Conservation (phyloP, 2,113 vertebrate species). For the Solenodon paradoxus region DNA sequence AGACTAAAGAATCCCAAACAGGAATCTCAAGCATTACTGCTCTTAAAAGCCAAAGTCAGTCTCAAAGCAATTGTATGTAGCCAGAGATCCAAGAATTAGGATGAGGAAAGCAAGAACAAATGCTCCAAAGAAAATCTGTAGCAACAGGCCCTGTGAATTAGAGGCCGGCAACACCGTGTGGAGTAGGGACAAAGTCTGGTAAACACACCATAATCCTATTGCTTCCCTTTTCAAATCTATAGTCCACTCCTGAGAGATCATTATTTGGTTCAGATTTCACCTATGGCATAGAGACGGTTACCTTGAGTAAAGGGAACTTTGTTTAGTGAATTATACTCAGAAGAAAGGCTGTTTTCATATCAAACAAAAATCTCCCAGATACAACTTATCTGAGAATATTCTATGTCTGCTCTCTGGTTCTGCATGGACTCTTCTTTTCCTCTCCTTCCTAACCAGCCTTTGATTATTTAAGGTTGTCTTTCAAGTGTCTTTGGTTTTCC, state of each 20-base stretch:
- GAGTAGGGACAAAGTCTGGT: background rate
- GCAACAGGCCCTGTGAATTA: background rate
- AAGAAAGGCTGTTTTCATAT: background rate
- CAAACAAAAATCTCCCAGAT: background rate
- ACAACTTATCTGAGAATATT: background rate
- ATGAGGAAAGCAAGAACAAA: background rate
- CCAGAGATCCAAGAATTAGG: background rate
- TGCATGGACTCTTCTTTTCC: background rate
- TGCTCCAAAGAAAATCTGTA: too few species aligned
- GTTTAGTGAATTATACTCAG: background rate
- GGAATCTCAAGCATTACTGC: background rate
- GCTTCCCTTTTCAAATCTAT: background rate
- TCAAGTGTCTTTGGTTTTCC: background rate
- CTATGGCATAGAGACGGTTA: background rate
- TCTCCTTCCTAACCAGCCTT: background rate
- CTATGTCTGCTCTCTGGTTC: background rate
- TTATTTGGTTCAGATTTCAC: background rate
- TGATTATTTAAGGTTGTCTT: slow-evolving; percentile 5
- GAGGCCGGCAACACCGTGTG: rapidly evolving
- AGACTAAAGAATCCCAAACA: background rate
- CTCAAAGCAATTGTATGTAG: background rate
- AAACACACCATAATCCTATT: background rate
- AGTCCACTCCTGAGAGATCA: background rate
- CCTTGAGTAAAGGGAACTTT: background rate
- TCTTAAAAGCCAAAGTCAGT: background rate